A percentile compares a stretch with the other conserved stretches of the same genome.
Evolutionary conservation across 2,113 vertebrate genomes (phyloP).

Genomic region (Dicaeum eximium): DNA sequence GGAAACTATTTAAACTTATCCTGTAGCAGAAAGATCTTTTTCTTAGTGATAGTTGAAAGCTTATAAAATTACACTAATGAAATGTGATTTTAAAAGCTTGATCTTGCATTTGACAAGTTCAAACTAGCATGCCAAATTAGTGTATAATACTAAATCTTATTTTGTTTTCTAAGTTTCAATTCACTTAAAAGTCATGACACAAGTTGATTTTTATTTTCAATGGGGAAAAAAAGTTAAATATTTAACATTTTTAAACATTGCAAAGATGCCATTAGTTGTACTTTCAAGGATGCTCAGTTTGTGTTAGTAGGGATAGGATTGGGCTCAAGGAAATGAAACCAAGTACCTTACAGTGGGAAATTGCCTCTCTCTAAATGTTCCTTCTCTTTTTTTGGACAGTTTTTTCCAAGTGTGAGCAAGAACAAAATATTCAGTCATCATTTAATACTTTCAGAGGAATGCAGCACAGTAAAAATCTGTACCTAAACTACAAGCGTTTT

Average conservation of each 20-base stretch:
- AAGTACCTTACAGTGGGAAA: not conserved
- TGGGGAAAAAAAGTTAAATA: not conserved
- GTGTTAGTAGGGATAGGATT: not conserved
- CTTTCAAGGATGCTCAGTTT: conserved; percentile 17
- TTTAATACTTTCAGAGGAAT: not conserved
- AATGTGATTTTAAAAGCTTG: not conserved
- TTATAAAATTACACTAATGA: not conserved
- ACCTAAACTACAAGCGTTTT: not conserved
- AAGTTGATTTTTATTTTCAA: not conserved
- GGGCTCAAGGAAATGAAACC: not conserved
- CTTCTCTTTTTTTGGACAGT: not conserved
- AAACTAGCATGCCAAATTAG: not conserved
- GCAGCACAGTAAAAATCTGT: not conserved
- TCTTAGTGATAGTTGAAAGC: not conserved
- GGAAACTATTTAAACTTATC: not conserved
- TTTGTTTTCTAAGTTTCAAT: not conserved
- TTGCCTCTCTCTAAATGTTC: not conserved
- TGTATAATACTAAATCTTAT: not conserved
- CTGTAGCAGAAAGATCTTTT: not conserved
- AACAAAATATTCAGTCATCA: not conserved
- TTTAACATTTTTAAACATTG: not conserved
- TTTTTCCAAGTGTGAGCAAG: not conserved
- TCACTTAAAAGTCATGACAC: not conserved
- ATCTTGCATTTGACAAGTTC: not conserved
- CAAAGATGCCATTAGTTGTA: conserved; percentile 2